Evolutionary conservation across 2,797 vertebrate species (phyloP).

Genomic region (Pipistrellus pygmaeus): DNA sequence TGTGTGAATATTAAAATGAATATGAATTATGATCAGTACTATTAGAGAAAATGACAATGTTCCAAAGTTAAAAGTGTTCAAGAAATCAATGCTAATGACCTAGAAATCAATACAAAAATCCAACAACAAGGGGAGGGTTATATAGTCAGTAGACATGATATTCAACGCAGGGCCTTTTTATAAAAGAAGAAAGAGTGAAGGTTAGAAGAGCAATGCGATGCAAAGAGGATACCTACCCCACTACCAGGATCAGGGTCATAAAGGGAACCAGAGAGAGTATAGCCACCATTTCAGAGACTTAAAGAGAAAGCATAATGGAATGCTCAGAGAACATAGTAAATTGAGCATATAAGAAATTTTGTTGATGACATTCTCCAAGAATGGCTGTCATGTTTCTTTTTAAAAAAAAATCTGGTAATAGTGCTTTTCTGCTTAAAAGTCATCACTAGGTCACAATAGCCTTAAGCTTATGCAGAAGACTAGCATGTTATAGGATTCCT

Average conservation of each 20-base stretch:
- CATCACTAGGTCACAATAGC: neutral
- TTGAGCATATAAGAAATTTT: neutral
- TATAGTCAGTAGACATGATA: neutral
- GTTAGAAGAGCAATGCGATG: neutral
- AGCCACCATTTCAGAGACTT: neutral
- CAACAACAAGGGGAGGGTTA: neutral
- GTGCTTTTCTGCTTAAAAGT: slow-evolving; percentile 20
- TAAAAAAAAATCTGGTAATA: neutral
- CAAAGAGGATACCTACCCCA: neutral
- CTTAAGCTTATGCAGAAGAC: neutral
- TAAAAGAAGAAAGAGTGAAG: neutral
- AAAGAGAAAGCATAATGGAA: neutral
- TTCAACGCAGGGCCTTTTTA: neutral
- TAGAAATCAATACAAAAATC: neutral
- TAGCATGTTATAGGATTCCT: neutral
- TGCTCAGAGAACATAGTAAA: neutral
- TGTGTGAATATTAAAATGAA: neutral
- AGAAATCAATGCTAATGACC: neutral
- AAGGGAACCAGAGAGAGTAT: neutral
- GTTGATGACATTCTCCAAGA: neutral
- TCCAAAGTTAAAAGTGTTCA: neutral
- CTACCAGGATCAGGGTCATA: neutral
- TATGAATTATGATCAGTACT: neutral
- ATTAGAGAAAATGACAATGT: neutral
- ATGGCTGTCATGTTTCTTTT: neutral